Conservation (phyloP, 2,113 vertebrate genomes). For the Ceyx melanurus region DNA sequence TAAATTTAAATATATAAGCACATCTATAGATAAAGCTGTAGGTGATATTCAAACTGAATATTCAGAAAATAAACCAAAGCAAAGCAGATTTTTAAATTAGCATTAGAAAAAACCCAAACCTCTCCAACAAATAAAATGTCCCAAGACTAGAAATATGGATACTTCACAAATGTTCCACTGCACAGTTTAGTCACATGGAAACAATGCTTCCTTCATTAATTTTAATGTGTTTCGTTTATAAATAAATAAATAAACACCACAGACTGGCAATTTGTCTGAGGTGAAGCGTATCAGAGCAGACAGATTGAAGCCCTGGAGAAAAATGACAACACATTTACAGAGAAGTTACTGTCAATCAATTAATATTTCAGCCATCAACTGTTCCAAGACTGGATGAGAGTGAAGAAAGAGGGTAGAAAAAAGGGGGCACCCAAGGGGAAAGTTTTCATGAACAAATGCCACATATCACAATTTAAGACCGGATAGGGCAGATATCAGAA, state of each 20-base stretch:
- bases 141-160: neutral
- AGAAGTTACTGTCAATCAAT: neutral
- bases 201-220: neutral
- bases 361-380: neutral
- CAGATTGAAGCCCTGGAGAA: neutral
- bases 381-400: neutral
- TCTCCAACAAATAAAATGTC: neutral
- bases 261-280: neutral
- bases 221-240: neutral
- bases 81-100: neutral
- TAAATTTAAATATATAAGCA: neutral
- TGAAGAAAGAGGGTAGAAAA: neutral
- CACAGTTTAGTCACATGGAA: neutral
- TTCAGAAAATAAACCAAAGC: neutral
- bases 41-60: neutral
- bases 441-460: neutral
- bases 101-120: no score
- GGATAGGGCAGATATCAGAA: neutral
- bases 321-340: neutral
- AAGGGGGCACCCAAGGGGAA: neutral
- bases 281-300: rapidly evolving
- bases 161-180: neutral
- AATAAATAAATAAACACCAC: neutral
- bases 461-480: neutral
- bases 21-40: neutral